Evolutionary conservation across 2,888 invertebrate genomes (phyloP).

Genomic region (Drepana falcataria): DNA sequence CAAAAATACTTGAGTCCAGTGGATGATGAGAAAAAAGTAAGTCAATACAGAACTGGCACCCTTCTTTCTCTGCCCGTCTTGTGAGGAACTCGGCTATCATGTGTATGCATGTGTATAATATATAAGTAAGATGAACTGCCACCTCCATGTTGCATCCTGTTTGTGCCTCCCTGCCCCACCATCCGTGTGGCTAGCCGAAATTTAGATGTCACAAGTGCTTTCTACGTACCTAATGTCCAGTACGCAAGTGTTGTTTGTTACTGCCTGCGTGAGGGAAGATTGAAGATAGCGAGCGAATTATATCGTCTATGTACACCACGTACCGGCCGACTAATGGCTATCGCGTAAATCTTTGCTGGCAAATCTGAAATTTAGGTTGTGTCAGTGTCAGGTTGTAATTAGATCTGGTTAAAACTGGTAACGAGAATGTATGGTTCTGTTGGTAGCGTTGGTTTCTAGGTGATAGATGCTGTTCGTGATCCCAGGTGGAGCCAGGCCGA

Average conservation of each 20-base stretch:
- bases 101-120: not conserved
- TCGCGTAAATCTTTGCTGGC: constrained; percentile 8
- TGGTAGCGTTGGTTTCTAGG: too few species aligned
- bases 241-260: constrained; percentile 70
- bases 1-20: too few species aligned
- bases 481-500: too few species aligned
- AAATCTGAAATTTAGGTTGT: constrained; percentile 5
- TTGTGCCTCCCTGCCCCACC: constrained; percentile 15
- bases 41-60: too few species aligned
- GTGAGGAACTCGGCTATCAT: too few species aligned
- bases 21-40: too few species aligned
- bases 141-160: constrained; percentile 1
- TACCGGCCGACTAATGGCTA: constrained; percentile 31
- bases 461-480: too few species aligned
- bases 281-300: constrained; percentile 68
- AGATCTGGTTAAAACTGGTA: not conserved
- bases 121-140: constrained; percentile 6
- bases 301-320: constrained; percentile 44
- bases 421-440: too few species aligned
- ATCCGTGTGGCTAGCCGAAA: constrained; percentile 68
- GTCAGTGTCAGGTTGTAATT: constrained; percentile 4
- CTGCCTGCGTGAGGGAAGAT: constrained; percentile 63
- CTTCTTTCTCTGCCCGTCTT: too few species aligned
- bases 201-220: constrained; percentile 76
- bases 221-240: constrained; percentile 57